Base-by-base conservation (phyloP, 2,888 invertebrate species). In the Agrotis ipsilon region DNA sequence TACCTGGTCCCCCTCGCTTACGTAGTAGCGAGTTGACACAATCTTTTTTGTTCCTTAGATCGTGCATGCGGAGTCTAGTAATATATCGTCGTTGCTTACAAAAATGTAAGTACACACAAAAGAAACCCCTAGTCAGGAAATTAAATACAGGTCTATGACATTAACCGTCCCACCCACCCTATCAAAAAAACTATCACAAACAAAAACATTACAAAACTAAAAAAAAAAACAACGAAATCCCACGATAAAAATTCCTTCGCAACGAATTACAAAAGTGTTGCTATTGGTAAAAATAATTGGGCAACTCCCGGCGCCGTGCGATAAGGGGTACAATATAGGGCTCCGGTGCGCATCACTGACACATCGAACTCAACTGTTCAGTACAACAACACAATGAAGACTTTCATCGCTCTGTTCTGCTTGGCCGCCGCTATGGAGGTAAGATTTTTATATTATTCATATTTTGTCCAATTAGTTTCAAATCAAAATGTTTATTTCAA, bases 301-400 rank as follows among this genome's bases (percentile, higher is more conserved):
- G 66, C 45, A 78, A 75, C 21, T 18, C 21, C 46, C 14, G 11
- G 11, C 3, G 16, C 4, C 24, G 19, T 1, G 21, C 58, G 87
- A 87, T 87, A 87, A 82, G 27, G n/a, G 9, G 14, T 16, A 7
- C 68, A 57, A 85, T 87, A 87, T 81, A 87, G 87, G 77, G 71
- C 77, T 60, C 32, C 7, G 18, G 64, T 4, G 4, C 49, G 19
- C 6, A 18, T n/a, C 27, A 14, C 11, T 14, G 18, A 57, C 68
- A 80, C 46, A 78, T 71, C 76, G 64, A 81, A 66, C 71, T 59
- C 59, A 21, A 19, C 71, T 39, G 70, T 61, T 60, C 63, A 21
- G 70, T 61, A 57, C 63, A 21, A 39, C 39, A 27, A 14, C 14
- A 77, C 51, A 32, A 83, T 83, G 83, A 84, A 84, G 46, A 48